phyloP scores from a whole-genome alignment of 2,113 vertebrate species.

The Sinocyclocheilus anshuiensis region DNA sequence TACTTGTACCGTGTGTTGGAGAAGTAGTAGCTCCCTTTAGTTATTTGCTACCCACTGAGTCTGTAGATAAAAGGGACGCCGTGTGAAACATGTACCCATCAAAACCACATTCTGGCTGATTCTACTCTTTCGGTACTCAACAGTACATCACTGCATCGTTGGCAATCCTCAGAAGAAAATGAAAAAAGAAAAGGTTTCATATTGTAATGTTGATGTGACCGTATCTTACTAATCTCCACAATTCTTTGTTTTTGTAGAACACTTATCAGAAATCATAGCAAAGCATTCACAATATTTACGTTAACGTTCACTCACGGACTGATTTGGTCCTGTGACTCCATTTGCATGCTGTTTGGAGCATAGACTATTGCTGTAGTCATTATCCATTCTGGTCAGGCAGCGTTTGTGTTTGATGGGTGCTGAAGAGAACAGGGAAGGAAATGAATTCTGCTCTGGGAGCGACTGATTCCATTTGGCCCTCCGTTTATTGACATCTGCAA shows the following conservation, averaged over 20 bases:
- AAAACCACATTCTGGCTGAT: no score
- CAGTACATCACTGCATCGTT: not conserved
- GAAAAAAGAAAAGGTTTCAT: not conserved
- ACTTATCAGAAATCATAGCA: not conserved
- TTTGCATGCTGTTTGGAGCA: not conserved
- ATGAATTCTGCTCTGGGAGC: not conserved
- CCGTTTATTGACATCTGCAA: not conserved
- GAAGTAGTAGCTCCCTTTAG: no score
- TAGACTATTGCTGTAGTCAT: slow-evolving; percentile 6
- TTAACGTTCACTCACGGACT: not conserved
- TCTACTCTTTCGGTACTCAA: not conserved
- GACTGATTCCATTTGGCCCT: not conserved
- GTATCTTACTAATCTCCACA: not conserved
- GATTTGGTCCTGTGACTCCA: not conserved
- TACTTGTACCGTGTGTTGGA: not conserved
- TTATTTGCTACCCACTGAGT: no score
- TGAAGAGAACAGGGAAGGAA: not conserved
- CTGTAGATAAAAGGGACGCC: no score
- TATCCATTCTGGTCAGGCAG: slow-evolving; percentile 14
- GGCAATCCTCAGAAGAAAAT: not conserved
- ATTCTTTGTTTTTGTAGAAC: not conserved
- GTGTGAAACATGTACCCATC: not conserved
- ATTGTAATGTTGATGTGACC: not conserved
- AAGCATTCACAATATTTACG: not conserved
- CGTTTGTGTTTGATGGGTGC: slow-evolving; percentile 14